phyloP scores from a whole-genome alignment of 1,140 invertebrate species.

The Rhagoletis pomonella region DNA sequence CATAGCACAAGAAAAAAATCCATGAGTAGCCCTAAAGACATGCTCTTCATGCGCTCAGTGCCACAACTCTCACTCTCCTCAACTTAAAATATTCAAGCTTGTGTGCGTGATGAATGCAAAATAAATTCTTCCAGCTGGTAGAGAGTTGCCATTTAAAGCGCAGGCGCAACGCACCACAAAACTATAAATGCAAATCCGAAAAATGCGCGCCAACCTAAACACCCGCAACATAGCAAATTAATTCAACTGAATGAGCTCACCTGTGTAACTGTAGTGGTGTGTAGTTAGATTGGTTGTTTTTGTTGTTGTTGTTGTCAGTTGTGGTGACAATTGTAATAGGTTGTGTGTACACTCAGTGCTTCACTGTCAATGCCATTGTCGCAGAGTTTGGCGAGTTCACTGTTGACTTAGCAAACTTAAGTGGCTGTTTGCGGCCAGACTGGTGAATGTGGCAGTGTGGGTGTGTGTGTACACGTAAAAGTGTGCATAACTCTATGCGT shows the following conservation, averaged over 20 bases:
- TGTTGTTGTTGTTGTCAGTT: slow-evolving; percentile 9
- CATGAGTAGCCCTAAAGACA: too few species aligned
- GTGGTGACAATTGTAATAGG: slow-evolving; percentile 14
- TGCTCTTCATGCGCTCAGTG: neutral
- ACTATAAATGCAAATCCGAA: neutral
- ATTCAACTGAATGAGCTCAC: neutral
- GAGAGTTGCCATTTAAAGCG: neutral
- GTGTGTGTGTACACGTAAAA: neutral
- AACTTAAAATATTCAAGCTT: neutral
- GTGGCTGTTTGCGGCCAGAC: neutral
- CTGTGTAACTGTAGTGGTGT: neutral
- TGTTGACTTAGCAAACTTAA: neutral
- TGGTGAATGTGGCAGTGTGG: neutral
- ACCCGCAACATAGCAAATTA: neutral
- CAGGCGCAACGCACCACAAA: neutral
- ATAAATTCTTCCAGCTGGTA: neutral
- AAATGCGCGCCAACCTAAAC: neutral
- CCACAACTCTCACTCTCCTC: neutral
- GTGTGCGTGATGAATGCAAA: neutral
- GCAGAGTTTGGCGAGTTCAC: neutral
- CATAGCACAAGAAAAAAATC: too few species aligned
- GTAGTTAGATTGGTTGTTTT: neutral
- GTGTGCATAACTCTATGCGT: too few species aligned
- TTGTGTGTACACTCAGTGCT: neutral
- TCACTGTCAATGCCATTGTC: slow-evolving; percentile 45